These are phyloP conservation scores for Erebia ligea DNA, from an alignment of 2,888 invertebrate genomes.

Conservation along the genomic window DNA sequence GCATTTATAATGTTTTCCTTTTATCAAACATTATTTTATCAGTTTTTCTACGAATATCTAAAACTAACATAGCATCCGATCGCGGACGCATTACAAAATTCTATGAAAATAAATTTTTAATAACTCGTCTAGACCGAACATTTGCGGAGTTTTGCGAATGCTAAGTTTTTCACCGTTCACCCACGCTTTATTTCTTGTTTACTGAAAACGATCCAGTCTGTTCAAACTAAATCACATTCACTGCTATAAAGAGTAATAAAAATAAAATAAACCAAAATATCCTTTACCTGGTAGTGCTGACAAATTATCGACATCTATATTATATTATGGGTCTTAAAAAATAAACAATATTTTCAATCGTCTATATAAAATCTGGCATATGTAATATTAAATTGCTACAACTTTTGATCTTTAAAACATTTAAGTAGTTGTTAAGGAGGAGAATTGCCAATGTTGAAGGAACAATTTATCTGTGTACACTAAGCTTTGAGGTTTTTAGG, in stretches of 20 bases:
- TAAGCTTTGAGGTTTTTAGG: no score
- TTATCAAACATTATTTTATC: slow-evolving; percentile 11
- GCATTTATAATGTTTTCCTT: neutral
- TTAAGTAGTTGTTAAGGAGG: no score
- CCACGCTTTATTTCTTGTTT: slow-evolving; percentile 68
- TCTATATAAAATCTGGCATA: no score
- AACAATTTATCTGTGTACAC: no score
- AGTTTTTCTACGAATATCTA: slow-evolving; percentile 25
- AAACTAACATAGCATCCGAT: slow-evolving; percentile 45
- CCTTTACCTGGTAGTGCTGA: neutral
- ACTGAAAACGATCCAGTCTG: slow-evolving; percentile 61
- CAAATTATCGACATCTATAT: no score
- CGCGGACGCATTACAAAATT: slow-evolving; percentile 61
- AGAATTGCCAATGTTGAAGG: no score
- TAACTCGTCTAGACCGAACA: slow-evolving; percentile 78
- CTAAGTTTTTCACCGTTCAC: slow-evolving; percentile 70
- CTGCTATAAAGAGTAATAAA: slow-evolving; percentile 71
- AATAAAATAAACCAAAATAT: slow-evolving; percentile 61
- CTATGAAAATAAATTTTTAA: slow-evolving; percentile 73
- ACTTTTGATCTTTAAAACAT: no score
- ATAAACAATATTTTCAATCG: no score
- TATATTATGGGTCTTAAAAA: no score
- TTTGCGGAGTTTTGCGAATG: slow-evolving; percentile 63
- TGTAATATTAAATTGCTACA: no score
- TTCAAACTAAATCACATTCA: slow-evolving; percentile 74